phyloP scores from a whole-genome alignment of 2,113 vertebrate species.

The Bos javanicus region DNA sequence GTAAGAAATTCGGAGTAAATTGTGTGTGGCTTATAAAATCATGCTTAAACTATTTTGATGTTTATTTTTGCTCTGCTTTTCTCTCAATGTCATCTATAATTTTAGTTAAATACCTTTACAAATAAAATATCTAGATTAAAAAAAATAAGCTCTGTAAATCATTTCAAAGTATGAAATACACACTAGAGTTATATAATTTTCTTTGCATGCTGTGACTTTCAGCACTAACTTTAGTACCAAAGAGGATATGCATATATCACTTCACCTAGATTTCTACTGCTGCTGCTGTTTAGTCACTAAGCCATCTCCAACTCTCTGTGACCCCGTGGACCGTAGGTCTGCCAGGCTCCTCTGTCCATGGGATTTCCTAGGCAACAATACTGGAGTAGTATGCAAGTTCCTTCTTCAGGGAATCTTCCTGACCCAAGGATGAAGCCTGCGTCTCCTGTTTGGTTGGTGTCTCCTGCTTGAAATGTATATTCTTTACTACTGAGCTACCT shows the following conservation, averaged over 20 bases:
- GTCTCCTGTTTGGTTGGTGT: not conserved
- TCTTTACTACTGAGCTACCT: not conserved
- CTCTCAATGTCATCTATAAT: not conserved
- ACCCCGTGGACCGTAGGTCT: accelerated
- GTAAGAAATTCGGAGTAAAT: not conserved
- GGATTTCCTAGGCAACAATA: not conserved
- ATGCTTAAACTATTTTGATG: not conserved
- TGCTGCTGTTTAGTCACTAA: not conserved
- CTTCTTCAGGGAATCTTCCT: not conserved
- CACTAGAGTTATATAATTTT: not conserved
- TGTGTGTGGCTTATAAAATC: not conserved
- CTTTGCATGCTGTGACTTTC: not conserved
- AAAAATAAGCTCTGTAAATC: not conserved
- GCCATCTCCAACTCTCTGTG: not conserved
- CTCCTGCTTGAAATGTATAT: not conserved
- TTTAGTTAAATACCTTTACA: not conserved
- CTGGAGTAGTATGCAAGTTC: not conserved
- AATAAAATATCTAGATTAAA: not conserved
- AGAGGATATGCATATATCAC: not conserved
- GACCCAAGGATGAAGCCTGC: not conserved
- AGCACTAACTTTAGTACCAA: not conserved
- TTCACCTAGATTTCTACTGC: not conserved
- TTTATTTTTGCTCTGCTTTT: conserved; percentile 16
- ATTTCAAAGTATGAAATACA: not conserved
- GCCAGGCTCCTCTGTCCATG: not conserved